Percentiles rank a stretch among this genome's conserved stretches.
Conservation (phyloP, 2,888 invertebrate species). For the Macropis europaea region DNA sequence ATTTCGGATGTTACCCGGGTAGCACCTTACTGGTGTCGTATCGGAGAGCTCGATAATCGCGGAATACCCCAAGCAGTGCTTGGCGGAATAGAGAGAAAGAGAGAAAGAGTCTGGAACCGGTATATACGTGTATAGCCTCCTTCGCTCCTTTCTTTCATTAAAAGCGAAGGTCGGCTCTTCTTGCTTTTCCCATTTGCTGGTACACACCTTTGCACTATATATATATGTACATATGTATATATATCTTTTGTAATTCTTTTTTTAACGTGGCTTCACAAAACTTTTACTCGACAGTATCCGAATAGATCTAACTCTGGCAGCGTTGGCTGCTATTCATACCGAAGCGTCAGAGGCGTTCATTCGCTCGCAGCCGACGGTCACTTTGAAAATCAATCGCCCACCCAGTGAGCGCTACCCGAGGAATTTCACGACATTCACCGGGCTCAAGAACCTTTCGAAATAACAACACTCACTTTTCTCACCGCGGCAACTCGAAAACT, state of each 20-base stretch:
- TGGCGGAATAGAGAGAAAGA: conserved; percentile 45
- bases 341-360: conserved; percentile 51
- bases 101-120: conserved; percentile 50
- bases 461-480: conserved; percentile 73
- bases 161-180: conserved; percentile 57
- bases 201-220: conserved; percentile 59
- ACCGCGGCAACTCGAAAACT: conserved; percentile 65
- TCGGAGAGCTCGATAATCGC: conserved; percentile 30
- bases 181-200: conserved; percentile 41
- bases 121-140: conserved; percentile 45
- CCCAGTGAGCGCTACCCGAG: conserved; percentile 47
- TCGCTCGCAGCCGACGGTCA: conserved; percentile 40
- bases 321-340: conserved; percentile 35
- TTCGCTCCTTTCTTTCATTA: conserved; percentile 51
- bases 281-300: conserved; percentile 31
- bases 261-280: conserved; percentile 50
- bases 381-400: conserved; percentile 63
- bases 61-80: conserved; percentile 22
- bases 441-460: conserved; percentile 41
- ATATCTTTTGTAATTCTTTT: conserved; percentile 11
- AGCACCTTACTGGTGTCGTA: conserved; percentile 36
- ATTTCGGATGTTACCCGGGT: conserved; percentile 49
- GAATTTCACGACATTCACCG: conserved; percentile 51
- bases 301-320: conserved; percentile 40
- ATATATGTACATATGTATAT: background rate